Evolutionary conservation across 2,113 vertebrate species (phyloP).

Genomic region (Nettapus auritus): DNA sequence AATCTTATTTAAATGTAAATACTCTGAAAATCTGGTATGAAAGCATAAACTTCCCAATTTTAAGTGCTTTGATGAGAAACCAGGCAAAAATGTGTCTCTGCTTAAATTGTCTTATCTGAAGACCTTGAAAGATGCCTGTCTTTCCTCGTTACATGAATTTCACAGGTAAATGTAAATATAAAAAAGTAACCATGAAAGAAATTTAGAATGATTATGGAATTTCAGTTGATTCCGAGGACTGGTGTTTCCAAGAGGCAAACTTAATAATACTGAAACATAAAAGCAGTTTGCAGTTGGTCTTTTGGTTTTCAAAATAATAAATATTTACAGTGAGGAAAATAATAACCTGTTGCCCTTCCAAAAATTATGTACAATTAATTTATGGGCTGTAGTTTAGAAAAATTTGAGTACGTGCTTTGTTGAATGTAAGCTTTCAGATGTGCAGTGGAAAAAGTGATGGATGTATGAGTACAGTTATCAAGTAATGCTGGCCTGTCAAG

Average conservation of each 20-base stretch:
- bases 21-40: slow-evolving; percentile 9
- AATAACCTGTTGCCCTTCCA: not conserved
- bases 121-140: slow-evolving; percentile 14
- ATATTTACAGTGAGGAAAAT: not conserved
- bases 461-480: not conserved
- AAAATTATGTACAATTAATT: slow-evolving; percentile 3
- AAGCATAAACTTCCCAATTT: slow-evolving; percentile 43
- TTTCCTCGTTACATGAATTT: slow-evolving; percentile 56
- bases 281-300: not conserved
- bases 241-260: not conserved
- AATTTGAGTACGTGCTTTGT: not conserved
- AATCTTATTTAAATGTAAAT: slow-evolving; percentile 66
- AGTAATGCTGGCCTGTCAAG: not conserved
- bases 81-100: not conserved
- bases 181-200: slow-evolving; percentile 19
- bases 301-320: not conserved
- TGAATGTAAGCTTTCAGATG: not conserved
- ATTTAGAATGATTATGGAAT: slow-evolving; percentile 61
- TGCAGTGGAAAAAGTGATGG: not conserved
- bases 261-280: slow-evolving; percentile 26
- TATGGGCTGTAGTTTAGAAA: not conserved
- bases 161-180: slow-evolving; percentile 56
- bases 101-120: slow-evolving; percentile 38
- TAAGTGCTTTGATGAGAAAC: slow-evolving; percentile 43
- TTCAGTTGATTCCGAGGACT: slow-evolving; percentile 44